phyloP scores from a whole-genome alignment of 2,888 invertebrate genomes.

The Ctenicera cuprea region DNA sequence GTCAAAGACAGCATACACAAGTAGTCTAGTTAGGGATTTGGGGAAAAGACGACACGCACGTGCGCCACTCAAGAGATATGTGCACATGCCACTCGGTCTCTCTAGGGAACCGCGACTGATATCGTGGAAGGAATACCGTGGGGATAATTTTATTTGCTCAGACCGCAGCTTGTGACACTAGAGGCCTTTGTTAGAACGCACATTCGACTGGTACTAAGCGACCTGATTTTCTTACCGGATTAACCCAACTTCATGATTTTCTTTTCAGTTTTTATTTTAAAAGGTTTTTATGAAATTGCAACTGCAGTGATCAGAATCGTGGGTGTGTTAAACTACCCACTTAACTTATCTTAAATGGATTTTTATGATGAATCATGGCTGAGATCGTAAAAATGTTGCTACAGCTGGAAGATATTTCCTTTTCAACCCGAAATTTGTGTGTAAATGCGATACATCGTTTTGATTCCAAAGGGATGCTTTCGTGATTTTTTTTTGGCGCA shows the following conservation, averaged over 20 bases:
- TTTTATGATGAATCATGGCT: too few relatives aligned
- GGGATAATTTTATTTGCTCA: constrained; percentile 34
- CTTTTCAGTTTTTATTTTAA: too few relatives aligned
- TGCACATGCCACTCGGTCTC: constrained; percentile 19
- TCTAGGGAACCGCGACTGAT: constrained; percentile 27
- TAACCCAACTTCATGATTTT: constrained; percentile 11
- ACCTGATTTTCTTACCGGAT: constrained; percentile 17
- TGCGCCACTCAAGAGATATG: constrained; percentile 27
- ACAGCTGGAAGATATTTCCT: too few relatives aligned
- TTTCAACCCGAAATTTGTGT: too few relatives aligned
- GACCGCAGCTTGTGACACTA: constrained; percentile 3
- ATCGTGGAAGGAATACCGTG: constrained; percentile 42
- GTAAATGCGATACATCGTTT: too few relatives aligned
- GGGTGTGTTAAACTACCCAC: too few relatives aligned
- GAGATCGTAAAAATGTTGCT: too few relatives aligned
- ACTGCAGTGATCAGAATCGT: too few relatives aligned
- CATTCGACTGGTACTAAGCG: neutral
- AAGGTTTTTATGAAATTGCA: too few relatives aligned
- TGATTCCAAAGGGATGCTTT: too few relatives aligned
- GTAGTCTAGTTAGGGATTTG: constrained; percentile 37
- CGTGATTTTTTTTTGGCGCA: too few relatives aligned
- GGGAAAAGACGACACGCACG: constrained; percentile 30
- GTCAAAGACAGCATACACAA: constrained; percentile 32
- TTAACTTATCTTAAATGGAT: too few relatives aligned
- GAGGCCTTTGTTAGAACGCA: neutral